Evolutionary conservation across 2,888 invertebrate species (phyloP).

Genomic region (Tinea pellionella): DNA sequence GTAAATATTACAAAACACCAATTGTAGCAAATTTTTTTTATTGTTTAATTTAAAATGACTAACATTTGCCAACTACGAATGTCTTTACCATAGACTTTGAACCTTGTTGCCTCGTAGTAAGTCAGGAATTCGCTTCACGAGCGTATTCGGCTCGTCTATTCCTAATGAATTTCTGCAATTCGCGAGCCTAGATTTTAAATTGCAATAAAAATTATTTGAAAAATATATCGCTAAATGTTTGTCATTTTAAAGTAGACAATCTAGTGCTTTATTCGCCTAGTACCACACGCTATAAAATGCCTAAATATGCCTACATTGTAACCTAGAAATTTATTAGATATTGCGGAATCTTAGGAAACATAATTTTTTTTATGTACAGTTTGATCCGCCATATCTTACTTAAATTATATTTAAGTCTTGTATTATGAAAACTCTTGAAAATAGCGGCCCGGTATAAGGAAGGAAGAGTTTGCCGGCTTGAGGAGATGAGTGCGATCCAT

Average conservation of each 20-base stretch:
- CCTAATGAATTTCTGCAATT: too few relatives aligned
- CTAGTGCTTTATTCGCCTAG: neutral
- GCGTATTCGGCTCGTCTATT: too few relatives aligned
- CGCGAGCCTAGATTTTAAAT: too few relatives aligned
- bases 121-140: too few relatives aligned
- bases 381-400: neutral
- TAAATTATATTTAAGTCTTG: neutral
- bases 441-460: too few relatives aligned
- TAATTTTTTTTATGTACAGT: too few relatives aligned
- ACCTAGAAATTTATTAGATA: neutral
- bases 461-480: too few relatives aligned
- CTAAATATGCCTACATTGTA: slow-evolving; percentile 1
- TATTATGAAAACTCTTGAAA: neutral
- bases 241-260: neutral
- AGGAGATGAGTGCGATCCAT: too few relatives aligned
- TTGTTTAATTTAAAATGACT: neutral
- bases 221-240: neutral
- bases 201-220: neutral
- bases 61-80: neutral
- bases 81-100: too few relatives aligned
- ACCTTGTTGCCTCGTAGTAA: too few relatives aligned
- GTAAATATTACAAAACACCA: neutral
- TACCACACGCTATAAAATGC: neutral
- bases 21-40: neutral
- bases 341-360: neutral